Conservation (phyloP, 2,797 vertebrate species). For the Etheostoma perlongum region DNA sequence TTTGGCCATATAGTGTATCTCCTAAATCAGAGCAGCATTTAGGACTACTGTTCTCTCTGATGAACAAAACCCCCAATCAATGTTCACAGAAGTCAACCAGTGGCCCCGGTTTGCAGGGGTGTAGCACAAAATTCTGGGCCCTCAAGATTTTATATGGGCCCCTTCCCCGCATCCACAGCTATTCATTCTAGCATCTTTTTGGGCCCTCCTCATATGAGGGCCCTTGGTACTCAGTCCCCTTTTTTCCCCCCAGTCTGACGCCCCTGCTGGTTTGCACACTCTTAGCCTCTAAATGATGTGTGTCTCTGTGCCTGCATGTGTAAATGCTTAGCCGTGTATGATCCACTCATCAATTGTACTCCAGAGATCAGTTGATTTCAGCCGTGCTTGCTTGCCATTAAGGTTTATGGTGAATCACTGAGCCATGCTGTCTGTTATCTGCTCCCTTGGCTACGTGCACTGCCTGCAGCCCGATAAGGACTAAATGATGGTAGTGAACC, state of each 20-base stretch:
- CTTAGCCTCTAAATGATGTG: not conserved
- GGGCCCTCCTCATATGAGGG: too few relatives aligned
- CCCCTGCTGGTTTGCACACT: not conserved
- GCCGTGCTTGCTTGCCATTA: slow-evolving; percentile 31
- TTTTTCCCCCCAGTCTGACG: too few relatives aligned
- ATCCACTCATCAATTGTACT: slow-evolving; percentile 47
- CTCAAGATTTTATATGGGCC: too few relatives aligned
- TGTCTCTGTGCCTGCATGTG: slow-evolving; percentile 2
- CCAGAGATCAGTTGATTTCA: slow-evolving; percentile 62
- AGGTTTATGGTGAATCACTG: slow-evolving; percentile 52
- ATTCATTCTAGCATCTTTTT: too few relatives aligned
- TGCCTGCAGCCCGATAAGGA: slow-evolving; percentile 49
- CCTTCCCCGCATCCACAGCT: too few relatives aligned
- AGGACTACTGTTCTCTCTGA: not conserved
- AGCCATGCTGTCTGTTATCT: slow-evolving; percentile 54
- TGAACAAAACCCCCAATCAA: not conserved
- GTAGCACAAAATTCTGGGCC: too few relatives aligned
- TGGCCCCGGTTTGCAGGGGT: not conserved
- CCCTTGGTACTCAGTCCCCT: too few relatives aligned
- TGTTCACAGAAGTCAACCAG: not conserved
- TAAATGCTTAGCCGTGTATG: slow-evolving; percentile 26
- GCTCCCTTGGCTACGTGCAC: slow-evolving; percentile 38
- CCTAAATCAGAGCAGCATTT: slow-evolving; percentile 5
- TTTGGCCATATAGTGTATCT: not conserved
- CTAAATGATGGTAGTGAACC: slow-evolving; percentile 64